phyloP scores from a whole-genome alignment of 1,140 invertebrate genomes.

The Nasonia giraulti region DNA sequence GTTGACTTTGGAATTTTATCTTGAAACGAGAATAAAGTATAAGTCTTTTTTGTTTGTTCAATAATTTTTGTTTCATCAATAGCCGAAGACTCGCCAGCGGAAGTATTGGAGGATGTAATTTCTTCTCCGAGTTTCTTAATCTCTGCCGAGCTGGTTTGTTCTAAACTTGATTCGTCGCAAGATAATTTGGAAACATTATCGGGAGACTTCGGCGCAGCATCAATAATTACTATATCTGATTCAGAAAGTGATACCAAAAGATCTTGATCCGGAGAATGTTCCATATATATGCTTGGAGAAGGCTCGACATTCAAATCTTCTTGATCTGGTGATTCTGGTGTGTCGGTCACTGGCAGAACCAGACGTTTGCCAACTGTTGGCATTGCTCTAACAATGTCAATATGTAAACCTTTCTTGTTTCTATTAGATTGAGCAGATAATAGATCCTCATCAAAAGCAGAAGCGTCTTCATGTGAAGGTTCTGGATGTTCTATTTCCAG shows the following conservation, averaged over 20 bases:
- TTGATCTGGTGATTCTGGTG: conserved; percentile 75
- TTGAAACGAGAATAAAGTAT: conserved; percentile 55
- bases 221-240: conserved; percentile 79
- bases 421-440: conserved; percentile 56
- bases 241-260: conserved; percentile 73
- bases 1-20: conserved; percentile 57
- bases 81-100: background rate
- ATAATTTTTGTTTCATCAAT: conserved; percentile 47
- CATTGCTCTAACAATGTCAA: conserved; percentile 66
- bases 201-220: conserved; percentile 76
- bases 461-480: conserved; percentile 63
- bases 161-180: conserved; percentile 76
- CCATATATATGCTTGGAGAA: conserved; percentile 70
- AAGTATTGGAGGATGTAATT: conserved; percentile 6
- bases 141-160: conserved; percentile 23
- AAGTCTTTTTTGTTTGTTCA: conserved; percentile 55
- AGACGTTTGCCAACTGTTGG: conserved; percentile 63
- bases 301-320: conserved; percentile 72
- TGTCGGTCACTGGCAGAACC: conserved; percentile 68
- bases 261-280: conserved; percentile 68
- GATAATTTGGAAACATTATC: conserved; percentile 79
- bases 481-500: conserved; percentile 70
- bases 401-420: conserved; percentile 66
- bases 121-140: conserved; percentile 31
- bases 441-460: conserved; percentile 63